Conservation (phyloP, 2,113 vertebrate species). For the Notiomystis cincta region DNA sequence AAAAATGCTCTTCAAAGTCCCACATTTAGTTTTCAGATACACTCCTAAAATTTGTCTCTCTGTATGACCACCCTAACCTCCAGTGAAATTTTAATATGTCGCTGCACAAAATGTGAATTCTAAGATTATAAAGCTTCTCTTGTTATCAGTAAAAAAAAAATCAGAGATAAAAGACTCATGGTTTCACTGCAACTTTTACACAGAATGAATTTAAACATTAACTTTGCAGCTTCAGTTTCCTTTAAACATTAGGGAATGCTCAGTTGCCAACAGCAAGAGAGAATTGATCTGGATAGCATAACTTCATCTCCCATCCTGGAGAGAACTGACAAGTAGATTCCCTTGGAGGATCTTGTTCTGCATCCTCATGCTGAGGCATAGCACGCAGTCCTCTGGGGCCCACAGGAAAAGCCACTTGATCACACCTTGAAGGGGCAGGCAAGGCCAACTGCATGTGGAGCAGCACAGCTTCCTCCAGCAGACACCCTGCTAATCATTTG, state of each 20-base stretch:
- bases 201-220: not conserved
- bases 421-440: not conserved
- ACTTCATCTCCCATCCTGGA: not conserved
- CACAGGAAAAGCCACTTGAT: fast-evolving
- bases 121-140: not conserved
- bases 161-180: not conserved
- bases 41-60: not conserved
- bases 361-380: not conserved
- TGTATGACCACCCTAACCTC: not conserved
- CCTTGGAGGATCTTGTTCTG: not conserved
- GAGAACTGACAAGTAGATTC: not conserved
- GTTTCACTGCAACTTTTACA: not conserved
- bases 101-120: not conserved
- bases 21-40: not conserved
- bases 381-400: not conserved
- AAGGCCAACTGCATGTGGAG: not conserved
- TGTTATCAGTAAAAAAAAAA: not conserved
- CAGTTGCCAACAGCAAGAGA: not conserved
- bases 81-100: not conserved
- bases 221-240: not conserved
- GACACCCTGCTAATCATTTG: not conserved
- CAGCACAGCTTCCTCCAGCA: not conserved
- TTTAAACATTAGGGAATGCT: not conserved
- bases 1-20: not conserved
- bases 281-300: not conserved